A percentile compares a stretch with the other conserved stretches of the same genome.
Conservation (phyloP, 2,888 invertebrate genomes). For the Protodeltote pygarga region DNA sequence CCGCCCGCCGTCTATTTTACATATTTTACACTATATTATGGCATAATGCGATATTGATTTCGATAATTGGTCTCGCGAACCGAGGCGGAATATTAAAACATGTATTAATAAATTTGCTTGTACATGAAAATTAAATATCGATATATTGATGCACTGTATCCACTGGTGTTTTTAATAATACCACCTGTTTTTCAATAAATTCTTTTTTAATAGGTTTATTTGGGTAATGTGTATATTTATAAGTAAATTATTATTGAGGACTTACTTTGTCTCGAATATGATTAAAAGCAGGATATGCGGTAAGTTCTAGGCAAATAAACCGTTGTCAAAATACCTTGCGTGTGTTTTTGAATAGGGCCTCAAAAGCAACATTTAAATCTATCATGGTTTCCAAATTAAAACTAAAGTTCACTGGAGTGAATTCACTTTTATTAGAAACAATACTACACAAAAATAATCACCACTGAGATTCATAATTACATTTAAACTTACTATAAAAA, state of each 20-base stretch:
- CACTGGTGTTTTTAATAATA: slow-evolving; percentile 84
- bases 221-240: slow-evolving; percentile 85
- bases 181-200: slow-evolving; percentile 76
- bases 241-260: slow-evolving; percentile 85
- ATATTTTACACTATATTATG: slow-evolving; percentile 84
- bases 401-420: slow-evolving; percentile 8
- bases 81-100: slow-evolving; percentile 77
- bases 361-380: slow-evolving; percentile 16
- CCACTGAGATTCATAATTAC: slow-evolving; percentile 34
- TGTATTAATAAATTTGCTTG: slow-evolving; percentile 90
- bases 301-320: slow-evolving; percentile 85
- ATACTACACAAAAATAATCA: no score
- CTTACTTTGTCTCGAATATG: slow-evolving; percentile 83
- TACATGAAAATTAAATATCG: slow-evolving; percentile 92
- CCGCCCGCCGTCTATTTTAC: slow-evolving; percentile 68
- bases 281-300: slow-evolving; percentile 78
- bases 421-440: slow-evolving; percentile 31
- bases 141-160: slow-evolving; percentile 91
- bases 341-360: slow-evolving; percentile 77
- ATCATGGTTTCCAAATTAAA: no score
- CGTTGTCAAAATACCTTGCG: slow-evolving; percentile 76
- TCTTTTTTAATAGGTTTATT: slow-evolving; percentile 81
- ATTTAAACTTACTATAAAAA: slow-evolving; percentile 15
- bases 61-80: slow-evolving; percentile 70
- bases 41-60: slow-evolving; percentile 86